Evolutionary conservation across 2,797 vertebrate genomes (phyloP).

Genomic region (Moxostoma hubbsi): DNA sequence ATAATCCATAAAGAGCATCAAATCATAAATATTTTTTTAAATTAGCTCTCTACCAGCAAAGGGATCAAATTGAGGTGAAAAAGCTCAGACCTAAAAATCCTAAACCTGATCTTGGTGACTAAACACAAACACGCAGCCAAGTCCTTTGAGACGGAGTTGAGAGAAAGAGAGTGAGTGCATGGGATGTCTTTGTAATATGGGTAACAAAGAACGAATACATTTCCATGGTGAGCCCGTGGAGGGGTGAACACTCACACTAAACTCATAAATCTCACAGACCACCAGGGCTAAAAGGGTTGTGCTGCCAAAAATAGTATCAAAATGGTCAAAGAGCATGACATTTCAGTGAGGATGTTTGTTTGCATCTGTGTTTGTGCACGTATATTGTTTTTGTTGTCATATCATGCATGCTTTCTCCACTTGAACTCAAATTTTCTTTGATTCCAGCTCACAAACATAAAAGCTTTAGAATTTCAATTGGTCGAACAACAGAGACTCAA

Average conservation of each 20-base stretch:
- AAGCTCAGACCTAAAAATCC: background rate
- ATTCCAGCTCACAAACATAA: conserved; percentile 9
- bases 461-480: conserved; percentile 24
- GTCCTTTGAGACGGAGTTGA: background rate
- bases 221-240: conserved; percentile 44
- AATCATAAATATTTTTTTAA: background rate
- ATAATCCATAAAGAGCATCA: conserved; percentile 4
- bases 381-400: conserved; percentile 20
- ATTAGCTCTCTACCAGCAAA: background rate
- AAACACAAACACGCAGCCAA: conserved; percentile 15
- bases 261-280: conserved; percentile 54
- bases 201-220: conserved; percentile 45
- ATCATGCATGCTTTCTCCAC: background rate
- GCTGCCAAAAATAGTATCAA: conserved; percentile 38
- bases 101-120: conserved; percentile 21
- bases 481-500: conserved; percentile 9
- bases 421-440: conserved; percentile 15
- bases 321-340: conserved; percentile 36
- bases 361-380: conserved; percentile 39
- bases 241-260: conserved; percentile 43
- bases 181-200: conserved; percentile 39
- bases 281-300: conserved; percentile 31
- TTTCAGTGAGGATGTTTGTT: conserved; percentile 16
- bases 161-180: background rate
- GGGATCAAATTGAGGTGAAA: conserved; percentile 5